Percentiles rank a stretch among this genome's conserved stretches.
Conservation (phyloP, 2,888 invertebrate species). For the Leucoma salicis region DNA sequence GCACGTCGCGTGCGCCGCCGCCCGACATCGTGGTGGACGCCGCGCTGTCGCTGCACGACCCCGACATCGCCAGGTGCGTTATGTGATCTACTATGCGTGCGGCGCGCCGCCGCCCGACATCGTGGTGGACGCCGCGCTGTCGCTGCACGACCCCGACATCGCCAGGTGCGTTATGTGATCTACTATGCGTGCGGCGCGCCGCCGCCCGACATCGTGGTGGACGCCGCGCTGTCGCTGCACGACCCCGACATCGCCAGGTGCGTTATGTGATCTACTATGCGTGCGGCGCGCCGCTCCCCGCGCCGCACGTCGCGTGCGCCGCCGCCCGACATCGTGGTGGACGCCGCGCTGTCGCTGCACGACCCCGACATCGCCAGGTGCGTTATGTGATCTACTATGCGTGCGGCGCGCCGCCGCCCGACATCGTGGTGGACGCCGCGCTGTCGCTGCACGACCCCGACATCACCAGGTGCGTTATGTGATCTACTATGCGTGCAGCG, state of each 20-base stretch:
- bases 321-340: constrained; percentile 45
- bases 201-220: constrained; percentile 16
- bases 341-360: constrained; percentile 17
- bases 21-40: constrained; percentile 38
- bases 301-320: constrained; percentile 56
- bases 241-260: constrained; percentile 73
- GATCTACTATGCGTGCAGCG: no score
- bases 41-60: constrained; percentile 32
- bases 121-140: constrained; percentile 67
- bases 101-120: constrained; percentile 54
- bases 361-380: constrained; percentile 71
- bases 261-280: constrained; percentile 67
- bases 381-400: constrained; percentile 67
- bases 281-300: constrained; percentile 57
- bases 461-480: no score
- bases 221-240: constrained; percentile 42
- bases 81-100: constrained; percentile 64
- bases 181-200: no score
- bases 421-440: constrained; percentile 69
- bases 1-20: constrained; percentile 57
- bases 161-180: no score
- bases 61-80: constrained; percentile 74
- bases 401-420: constrained; percentile 54
- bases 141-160: constrained; percentile 61
- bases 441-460: constrained; percentile 60